Percentiles rank a stretch among this genome's conserved stretches.
phyloP scores from a whole-genome alignment of 2,797 vertebrate species.

The Enteromius anoplus region DNA sequence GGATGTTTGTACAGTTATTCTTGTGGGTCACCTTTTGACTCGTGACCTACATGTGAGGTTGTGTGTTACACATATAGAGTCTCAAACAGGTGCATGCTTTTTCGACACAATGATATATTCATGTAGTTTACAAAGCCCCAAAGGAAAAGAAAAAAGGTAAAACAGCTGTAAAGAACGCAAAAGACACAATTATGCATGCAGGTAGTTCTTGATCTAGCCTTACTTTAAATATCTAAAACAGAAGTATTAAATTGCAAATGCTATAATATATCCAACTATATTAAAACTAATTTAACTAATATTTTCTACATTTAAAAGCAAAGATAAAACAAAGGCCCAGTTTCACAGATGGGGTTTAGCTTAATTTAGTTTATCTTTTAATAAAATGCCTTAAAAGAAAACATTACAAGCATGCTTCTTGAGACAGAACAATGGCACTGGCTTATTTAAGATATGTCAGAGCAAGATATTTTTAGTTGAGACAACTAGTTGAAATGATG shows the following conservation, averaged over 20 bases:
- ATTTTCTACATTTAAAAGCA: neutral
- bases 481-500: too few relatives aligned
- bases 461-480: too few relatives aligned
- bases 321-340: neutral
- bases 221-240: neutral
- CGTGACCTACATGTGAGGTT: constrained; percentile 17
- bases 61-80: constrained; percentile 6
- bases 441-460: too few relatives aligned
- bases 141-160: neutral
- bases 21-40: neutral
- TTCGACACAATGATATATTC: constrained; percentile 8
- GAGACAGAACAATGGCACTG: too few relatives aligned
- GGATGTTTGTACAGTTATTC: constrained; percentile 6
- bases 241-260: neutral
- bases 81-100: constrained; percentile 18
- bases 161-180: neutral
- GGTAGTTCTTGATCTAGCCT: neutral
- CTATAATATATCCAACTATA: neutral
- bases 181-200: neutral
- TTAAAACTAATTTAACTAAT: too few relatives aligned
- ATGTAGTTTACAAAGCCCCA: neutral
- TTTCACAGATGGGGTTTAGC: neutral
- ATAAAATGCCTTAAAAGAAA: too few relatives aligned
- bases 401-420: too few relatives aligned
- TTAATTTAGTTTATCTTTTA: too few relatives aligned